Percentiles rank a stretch among this genome's conserved stretches.
Evolutionary conservation across 2,113 vertebrate species (phyloP).

Genomic region (Triplophysa tibetana): DNA sequence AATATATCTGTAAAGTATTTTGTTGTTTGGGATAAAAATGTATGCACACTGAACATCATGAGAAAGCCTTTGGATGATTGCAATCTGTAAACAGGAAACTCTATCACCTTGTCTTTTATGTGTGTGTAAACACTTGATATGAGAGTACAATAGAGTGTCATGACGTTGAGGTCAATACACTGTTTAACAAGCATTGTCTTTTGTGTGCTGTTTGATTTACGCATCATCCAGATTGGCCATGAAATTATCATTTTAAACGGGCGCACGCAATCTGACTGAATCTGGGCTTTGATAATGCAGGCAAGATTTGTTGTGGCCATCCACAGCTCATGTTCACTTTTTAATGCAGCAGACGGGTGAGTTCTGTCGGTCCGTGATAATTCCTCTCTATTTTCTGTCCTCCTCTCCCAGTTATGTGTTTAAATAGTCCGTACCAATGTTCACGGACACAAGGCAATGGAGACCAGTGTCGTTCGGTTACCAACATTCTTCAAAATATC

Average conservation of each 20-base stretch:
- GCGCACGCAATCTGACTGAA: neutral
- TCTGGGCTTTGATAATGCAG: constrained; percentile 21
- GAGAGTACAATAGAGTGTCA: constrained; percentile 43
- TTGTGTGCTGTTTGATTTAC: constrained; percentile 39
- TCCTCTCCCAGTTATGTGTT: constrained; percentile 68
- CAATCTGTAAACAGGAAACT: neutral
- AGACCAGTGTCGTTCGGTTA: too few relatives aligned
- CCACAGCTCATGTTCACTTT: constrained; percentile 62
- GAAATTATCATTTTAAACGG: constrained; percentile 33
- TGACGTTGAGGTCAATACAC: constrained; percentile 31
- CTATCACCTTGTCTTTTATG: neutral
- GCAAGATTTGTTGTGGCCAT: constrained; percentile 52
- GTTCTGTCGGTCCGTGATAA: constrained; percentile 57
- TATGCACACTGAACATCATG: too few relatives aligned
- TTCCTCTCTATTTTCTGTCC: constrained; percentile 36
- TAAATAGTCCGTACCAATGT: constrained; percentile 66
- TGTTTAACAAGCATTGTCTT: constrained; percentile 51
- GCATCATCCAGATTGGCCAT: constrained; percentile 27
- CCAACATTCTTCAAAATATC: too few relatives aligned
- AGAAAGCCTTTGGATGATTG: too few relatives aligned
- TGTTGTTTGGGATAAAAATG: too few relatives aligned
- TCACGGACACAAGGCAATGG: constrained; percentile 47
- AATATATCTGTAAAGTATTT: too few relatives aligned
- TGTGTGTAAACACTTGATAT: neutral
- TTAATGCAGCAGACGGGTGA: constrained; percentile 65